Evolutionary conservation across 2,113 vertebrate species (phyloP).

Genomic region (Anguilla rostrata): DNA sequence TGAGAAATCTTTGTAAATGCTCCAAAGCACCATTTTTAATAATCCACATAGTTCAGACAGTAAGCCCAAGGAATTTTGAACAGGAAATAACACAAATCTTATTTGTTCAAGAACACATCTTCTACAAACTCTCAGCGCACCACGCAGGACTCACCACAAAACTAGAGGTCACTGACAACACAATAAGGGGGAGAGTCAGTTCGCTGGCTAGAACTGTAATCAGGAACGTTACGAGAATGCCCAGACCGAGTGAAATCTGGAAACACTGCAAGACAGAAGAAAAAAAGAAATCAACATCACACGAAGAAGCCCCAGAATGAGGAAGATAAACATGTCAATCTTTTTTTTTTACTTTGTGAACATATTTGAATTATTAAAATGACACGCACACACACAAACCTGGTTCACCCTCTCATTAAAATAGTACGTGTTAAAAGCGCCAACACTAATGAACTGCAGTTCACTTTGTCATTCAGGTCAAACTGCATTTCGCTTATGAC

Average conservation of each 20-base stretch:
- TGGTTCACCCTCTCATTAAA: too few species aligned
- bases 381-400: too few species aligned
- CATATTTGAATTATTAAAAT: too few species aligned
- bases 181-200: neutral
- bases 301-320: neutral
- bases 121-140: neutral
- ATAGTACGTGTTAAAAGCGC: too few species aligned
- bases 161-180: neutral
- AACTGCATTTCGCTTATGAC: too few species aligned
- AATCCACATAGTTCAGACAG: neutral
- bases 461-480: neutral
- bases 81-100: neutral
- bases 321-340: neutral
- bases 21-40: too few species aligned
- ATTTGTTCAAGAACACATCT: neutral
- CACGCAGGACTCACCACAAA: neutral
- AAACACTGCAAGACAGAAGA: neutral
- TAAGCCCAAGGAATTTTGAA: neutral
- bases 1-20: too few species aligned
- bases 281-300: neutral
- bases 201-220: neutral
- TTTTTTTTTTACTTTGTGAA: too few species aligned
- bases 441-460: too few species aligned
- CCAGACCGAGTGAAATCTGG: constrained; percentile 11
- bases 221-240: neutral